Percentiles rank a stretch among this genome's conserved stretches.
phyloP scores from a whole-genome alignment of 2,888 invertebrate genomes.

The Disparrhopalites patrizii region DNA sequence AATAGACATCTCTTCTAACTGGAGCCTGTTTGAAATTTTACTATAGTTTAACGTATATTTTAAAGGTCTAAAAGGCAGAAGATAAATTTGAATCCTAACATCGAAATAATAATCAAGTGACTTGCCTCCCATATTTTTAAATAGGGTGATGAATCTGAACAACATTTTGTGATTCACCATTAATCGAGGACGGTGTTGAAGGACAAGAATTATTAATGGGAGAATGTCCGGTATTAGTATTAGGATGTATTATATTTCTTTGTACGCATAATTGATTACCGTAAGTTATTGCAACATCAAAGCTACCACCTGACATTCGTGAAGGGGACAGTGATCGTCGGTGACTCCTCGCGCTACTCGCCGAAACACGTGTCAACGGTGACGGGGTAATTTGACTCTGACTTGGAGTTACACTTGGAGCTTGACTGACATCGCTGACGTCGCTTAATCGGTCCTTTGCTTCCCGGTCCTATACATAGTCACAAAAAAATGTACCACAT shows the following conservation, averaged over 20 bases:
- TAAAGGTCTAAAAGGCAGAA: background rate
- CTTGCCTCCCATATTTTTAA: too few species aligned
- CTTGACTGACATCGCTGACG: constrained; percentile 16
- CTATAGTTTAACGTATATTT: background rate
- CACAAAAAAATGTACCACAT: background rate
- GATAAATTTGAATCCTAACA: background rate
- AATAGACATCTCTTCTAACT: too few species aligned
- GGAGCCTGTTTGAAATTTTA: too few species aligned
- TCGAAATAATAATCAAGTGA: too few species aligned
- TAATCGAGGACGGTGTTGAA: constrained; percentile 45
- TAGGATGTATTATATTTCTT: constrained; percentile 9
- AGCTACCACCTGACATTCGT: constrained; percentile 46
- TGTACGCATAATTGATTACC: constrained; percentile 40
- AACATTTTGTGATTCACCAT: constrained; percentile 43
- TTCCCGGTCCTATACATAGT: background rate
- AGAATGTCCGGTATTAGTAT: constrained; percentile 4
- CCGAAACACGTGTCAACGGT: constrained; percentile 34
- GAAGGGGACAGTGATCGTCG: constrained; percentile 45
- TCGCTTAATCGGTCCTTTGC: constrained; percentile 15
- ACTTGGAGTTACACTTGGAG: background rate
- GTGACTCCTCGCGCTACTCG: constrained; percentile 29
- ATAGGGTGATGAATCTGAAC: constrained; percentile 43
- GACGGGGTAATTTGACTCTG: constrained; percentile 21
- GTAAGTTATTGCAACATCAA: constrained; percentile 47
- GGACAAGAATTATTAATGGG: constrained; percentile 38